Conservation (phyloP, 2,113 vertebrate species). For the Urocynchramus pylzowi region DNA sequence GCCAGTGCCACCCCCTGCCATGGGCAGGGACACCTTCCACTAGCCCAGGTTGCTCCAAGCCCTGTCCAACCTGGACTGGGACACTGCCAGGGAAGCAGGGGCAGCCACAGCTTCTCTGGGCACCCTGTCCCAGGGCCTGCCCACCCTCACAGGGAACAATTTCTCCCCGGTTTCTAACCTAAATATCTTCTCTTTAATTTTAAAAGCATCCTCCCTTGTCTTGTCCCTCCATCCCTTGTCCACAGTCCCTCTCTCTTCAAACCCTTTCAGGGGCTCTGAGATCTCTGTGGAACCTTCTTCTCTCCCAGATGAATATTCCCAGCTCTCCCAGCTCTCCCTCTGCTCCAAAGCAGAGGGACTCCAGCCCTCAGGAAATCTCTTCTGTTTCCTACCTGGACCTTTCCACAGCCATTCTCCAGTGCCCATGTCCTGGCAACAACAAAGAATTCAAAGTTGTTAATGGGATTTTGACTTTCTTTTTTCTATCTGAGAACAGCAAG, state of each 20-base stretch:
- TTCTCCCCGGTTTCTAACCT: background rate
- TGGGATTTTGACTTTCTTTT: background rate
- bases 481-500: background rate
- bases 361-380: background rate
- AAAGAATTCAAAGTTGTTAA: background rate
- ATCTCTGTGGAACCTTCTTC: background rate
- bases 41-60: accelerated
- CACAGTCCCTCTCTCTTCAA: background rate
- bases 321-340: background rate
- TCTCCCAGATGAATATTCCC: background rate
- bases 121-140: background rate
- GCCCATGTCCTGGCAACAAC: background rate
- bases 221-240: background rate
- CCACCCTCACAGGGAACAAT: background rate
- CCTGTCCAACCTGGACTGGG: accelerated
- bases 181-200: background rate
- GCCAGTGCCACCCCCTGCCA: background rate
- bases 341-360: background rate
- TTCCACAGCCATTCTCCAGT: background rate
- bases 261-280: background rate
- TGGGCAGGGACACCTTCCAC: background rate
- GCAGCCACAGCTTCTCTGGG: background rate
- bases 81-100: background rate
- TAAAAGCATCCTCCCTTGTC: background rate
- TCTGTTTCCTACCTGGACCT: background rate